Evolutionary conservation across 2,113 vertebrate genomes (phyloP).

Genomic region (Muscicapa adusta): DNA sequence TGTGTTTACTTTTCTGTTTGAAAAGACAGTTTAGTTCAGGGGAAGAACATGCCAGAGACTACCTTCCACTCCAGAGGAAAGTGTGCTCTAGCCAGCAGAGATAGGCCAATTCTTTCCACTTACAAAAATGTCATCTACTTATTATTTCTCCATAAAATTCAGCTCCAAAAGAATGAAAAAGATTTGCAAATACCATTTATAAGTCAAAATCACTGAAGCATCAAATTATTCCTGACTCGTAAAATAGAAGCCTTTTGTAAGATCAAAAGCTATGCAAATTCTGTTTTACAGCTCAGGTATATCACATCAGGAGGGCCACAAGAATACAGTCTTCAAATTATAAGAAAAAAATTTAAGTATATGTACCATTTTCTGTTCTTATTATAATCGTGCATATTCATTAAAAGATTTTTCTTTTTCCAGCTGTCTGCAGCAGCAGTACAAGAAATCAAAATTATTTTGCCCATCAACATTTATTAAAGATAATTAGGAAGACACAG

Average conservation of each 20-base stretch:
- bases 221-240: background rate
- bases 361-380: background rate
- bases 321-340: background rate
- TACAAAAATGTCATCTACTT: background rate
- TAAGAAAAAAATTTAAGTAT: conserved; percentile 1
- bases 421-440: background rate
- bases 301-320: background rate
- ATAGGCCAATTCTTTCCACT: background rate
- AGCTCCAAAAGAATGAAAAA: background rate
- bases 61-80: background rate
- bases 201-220: conserved; percentile 38
- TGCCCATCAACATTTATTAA: background rate
- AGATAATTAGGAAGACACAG: background rate
- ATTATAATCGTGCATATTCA: background rate
- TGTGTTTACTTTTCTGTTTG: background rate
- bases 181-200: background rate
- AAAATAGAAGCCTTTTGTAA: background rate
- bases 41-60: background rate
- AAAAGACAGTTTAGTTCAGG: background rate
- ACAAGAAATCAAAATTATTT: conserved; percentile 21
- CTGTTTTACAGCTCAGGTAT: background rate
- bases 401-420: background rate
- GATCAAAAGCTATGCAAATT: conserved; percentile 34
- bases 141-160: conserved; percentile 14
- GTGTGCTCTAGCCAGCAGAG: background rate